Evolutionary conservation across 2,888 invertebrate species (phyloP), one percentile per base, ranked within the genome.

Genomic region (Griposia aprilina): DNA sequence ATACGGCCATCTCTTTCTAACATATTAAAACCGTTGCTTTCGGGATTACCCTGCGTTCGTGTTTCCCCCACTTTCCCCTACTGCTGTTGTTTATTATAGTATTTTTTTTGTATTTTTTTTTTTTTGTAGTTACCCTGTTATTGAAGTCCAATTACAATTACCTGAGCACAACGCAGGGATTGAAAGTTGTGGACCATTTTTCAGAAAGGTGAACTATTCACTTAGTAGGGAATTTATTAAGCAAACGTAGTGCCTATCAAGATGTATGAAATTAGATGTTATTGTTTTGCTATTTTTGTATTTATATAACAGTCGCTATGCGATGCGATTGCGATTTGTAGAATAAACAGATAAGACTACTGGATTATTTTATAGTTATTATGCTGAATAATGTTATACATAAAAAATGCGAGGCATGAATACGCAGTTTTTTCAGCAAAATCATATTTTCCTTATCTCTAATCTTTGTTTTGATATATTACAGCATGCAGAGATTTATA

Each of bases 71-170:
- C 41, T 41, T 8, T 41, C 41, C 41, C 41, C 41, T 41, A 36
- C 41, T 45, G 10, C 45, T 30, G 0, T 62, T 62, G 26, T 36
- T 36, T 36, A 7, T 3, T 30, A 15, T 8, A 3, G 36, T 65
- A 52, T 74, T 79, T 72, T 74, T 71, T 48, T 67, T 72, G 0
- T 41, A 10, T 80, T 76, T 70, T 59, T 6, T 86, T 86, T 48
- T 84, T 86, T 74, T 86, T 68, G 68, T 83, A 67, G 30, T 68
- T 20, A 30, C n/a, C 26, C 73, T 68, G n/a, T 45, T 83, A 48
- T 45, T 76, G 67, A 70, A 57, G n/a, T n/a, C 63, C 11, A 30
- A 67, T 30, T 65, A 86, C 36, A 17, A 59, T 63, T 75, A 48
- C 73, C 57, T 72, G 57, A 30, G 20, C 55, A 41, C 30, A 50